phyloP scores from a whole-genome alignment of 2,113 vertebrate genomes.

The Epinephelus fuscoguttatus region DNA sequence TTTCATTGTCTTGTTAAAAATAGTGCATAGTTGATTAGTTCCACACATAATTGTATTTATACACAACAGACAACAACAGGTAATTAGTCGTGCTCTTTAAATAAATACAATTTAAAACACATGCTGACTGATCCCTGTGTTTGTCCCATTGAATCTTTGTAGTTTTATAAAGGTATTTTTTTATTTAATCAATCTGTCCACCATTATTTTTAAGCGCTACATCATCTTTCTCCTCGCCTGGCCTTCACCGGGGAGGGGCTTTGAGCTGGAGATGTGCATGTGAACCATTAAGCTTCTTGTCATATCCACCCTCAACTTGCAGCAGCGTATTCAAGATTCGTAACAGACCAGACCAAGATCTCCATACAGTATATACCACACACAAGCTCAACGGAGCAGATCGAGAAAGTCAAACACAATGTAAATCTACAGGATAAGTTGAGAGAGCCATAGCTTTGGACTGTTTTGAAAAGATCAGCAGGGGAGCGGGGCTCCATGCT shows the following conservation, averaged over 20 bases:
- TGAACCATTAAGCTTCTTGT: slow-evolving; percentile 20
- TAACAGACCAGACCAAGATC: slow-evolving; percentile 40
- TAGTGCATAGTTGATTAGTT: background rate
- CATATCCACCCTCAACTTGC: slow-evolving; percentile 9
- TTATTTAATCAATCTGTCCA: slow-evolving; percentile 10
- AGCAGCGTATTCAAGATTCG: slow-evolving; percentile 11
- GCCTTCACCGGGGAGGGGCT: slow-evolving; percentile 70
- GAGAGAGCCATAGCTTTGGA: slow-evolving; percentile 25
- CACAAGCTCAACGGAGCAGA: slow-evolving; percentile 14
- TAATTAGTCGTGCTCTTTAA: background rate
- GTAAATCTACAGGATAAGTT: slow-evolving; percentile 40
- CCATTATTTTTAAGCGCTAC: slow-evolving; percentile 1
- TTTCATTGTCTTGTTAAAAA: background rate
- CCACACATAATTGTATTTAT: background rate
- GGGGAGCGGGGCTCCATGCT: slow-evolving; percentile 61
- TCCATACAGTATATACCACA: slow-evolving; percentile 24
- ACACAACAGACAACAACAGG: background rate
- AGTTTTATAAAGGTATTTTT: background rate
- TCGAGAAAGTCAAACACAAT: slow-evolving; percentile 41
- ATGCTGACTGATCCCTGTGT: background rate
- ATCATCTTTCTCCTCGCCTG: slow-evolving; percentile 48
- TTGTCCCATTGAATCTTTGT: background rate
- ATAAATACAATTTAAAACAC: background rate
- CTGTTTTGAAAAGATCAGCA: slow-evolving; percentile 71
- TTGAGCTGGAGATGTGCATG: slow-evolving; percentile 47